A percentile compares a stretch with the other conserved stretches of the same genome.
phyloP scores from a whole-genome alignment of 2,113 vertebrate species.

The Rattus rattus region DNA sequence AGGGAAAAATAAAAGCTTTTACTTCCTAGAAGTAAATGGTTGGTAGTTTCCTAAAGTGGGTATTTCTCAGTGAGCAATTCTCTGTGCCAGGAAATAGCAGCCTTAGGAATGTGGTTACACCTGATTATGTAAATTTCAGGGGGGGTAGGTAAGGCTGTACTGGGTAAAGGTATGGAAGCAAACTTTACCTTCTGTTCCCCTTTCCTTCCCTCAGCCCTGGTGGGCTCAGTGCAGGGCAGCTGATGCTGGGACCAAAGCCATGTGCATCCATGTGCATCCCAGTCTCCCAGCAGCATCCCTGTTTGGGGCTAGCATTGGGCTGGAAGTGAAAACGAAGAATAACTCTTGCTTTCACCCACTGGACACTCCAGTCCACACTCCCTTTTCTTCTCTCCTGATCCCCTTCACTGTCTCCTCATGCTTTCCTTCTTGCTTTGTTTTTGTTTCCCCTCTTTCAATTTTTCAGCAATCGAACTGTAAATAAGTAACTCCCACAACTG shows the following conservation, averaged over 20 bases:
- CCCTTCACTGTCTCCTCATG: background rate
- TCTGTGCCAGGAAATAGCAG: background rate
- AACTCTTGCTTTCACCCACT: fast-evolving
- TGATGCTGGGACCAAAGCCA: background rate
- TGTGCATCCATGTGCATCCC: background rate
- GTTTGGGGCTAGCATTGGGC: background rate
- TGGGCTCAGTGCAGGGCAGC: background rate
- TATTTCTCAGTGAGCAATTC: background rate
- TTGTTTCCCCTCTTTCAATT: background rate
- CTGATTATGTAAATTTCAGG: background rate
- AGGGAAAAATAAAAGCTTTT: conserved; percentile 23
- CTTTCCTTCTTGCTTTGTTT: background rate
- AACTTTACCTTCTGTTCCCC: background rate
- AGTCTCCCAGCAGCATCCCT: background rate
- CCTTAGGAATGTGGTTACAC: background rate
- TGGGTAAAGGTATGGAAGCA: background rate
- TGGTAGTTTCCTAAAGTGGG: conserved; percentile 44
- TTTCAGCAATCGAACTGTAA: background rate
- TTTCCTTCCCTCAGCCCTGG: background rate
- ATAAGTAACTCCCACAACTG: background rate
- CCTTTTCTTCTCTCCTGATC: background rate
- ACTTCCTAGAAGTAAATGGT: background rate
- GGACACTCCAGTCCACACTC: fast-evolving
- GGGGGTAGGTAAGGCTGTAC: background rate
- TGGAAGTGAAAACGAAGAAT: background rate